Evolutionary conservation across 1,140 invertebrate species (phyloP).

Genomic region (Liolophura sinensis): DNA sequence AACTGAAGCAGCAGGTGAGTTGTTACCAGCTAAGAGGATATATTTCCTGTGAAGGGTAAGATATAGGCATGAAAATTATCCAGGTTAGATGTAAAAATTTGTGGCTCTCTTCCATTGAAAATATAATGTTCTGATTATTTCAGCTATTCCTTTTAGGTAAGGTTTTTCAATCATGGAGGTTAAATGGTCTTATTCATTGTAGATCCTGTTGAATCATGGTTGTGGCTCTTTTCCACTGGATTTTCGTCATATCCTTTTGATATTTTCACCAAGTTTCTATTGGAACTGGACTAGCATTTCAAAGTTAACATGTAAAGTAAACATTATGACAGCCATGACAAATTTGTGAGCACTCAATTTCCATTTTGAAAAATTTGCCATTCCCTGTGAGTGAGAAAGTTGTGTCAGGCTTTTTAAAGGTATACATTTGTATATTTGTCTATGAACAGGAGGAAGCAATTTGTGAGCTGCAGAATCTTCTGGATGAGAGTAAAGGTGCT

Average conservation of each 20-base stretch:
- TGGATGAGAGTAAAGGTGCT: slow-evolving; percentile 32
- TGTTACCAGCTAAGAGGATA: background rate
- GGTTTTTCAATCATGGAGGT: too few relatives aligned
- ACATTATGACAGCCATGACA: too few relatives aligned
- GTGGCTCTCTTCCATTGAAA: background rate
- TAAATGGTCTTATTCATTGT: too few relatives aligned
- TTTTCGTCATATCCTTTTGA: too few relatives aligned
- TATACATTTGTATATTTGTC: background rate
- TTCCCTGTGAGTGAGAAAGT: background rate
- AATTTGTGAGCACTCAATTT: background rate
- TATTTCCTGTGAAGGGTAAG: background rate
- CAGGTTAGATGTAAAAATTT: background rate
- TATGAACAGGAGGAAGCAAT: slow-evolving; percentile 25
- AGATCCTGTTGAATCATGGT: too few relatives aligned
- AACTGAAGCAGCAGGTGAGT: slow-evolving; percentile 27
- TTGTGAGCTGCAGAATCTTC: slow-evolving; percentile 21
- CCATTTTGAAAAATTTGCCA: background rate
- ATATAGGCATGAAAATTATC: slow-evolving; percentile 4
- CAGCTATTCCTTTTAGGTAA: too few relatives aligned
- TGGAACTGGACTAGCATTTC: background rate
- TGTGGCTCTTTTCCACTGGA: too few relatives aligned
- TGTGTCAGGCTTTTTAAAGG: background rate
- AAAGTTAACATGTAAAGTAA: background rate
- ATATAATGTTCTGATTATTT: too few relatives aligned
- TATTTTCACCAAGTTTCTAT: background rate